phyloP scores from a whole-genome alignment of 2,888 invertebrate species.

The Limulus polyphemus region DNA sequence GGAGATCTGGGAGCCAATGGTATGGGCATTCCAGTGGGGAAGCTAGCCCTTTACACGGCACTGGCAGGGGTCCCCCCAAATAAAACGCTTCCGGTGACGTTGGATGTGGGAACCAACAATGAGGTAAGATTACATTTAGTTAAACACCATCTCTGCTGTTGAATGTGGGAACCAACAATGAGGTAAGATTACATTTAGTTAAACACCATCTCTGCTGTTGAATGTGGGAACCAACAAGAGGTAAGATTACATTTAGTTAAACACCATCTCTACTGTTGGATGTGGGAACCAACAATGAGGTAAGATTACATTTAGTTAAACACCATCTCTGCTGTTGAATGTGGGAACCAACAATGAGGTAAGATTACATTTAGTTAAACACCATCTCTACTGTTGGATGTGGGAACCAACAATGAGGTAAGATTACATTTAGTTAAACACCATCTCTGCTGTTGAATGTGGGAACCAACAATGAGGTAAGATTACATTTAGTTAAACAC shows the following conservation, averaged over 20 bases:
- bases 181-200: slow-evolving; percentile 41
- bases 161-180: too few relatives aligned
- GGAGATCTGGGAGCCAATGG: slow-evolving; percentile 96
- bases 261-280: neutral
- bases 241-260: neutral
- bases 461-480: too few relatives aligned
- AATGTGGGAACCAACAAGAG: too few relatives aligned
- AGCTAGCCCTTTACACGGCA: slow-evolving; percentile 90
- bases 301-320: slow-evolving; percentile 31
- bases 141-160: neutral
- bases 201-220: neutral
- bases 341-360: too few relatives aligned
- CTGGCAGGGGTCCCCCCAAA: slow-evolving; percentile 91
- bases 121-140: slow-evolving; percentile 42
- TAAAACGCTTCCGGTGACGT: slow-evolving; percentile 82
- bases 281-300: too few relatives aligned
- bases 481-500: neutral
- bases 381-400: too few relatives aligned
- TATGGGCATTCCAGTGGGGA: slow-evolving; percentile 98
- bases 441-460: too few relatives aligned
- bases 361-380: neutral
- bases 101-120: slow-evolving; percentile 90
- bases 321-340: neutral
- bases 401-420: too few relatives aligned
- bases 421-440: neutral